These are phyloP conservation scores for Deilephila porcellus DNA, from an alignment of 2,888 invertebrate species.

Conservation along the genomic window DNA sequence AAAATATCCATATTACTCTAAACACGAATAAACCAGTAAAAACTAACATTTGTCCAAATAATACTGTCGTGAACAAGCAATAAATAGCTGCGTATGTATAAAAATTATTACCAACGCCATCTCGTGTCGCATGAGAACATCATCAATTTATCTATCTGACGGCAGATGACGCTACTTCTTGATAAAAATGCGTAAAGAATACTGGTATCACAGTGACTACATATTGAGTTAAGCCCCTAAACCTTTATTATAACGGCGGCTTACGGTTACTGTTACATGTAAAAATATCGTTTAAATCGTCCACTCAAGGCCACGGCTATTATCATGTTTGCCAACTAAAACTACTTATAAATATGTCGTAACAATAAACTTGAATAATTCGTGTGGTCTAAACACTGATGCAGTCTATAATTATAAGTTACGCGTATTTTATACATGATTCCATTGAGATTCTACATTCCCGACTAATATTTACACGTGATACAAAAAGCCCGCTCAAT, in stretches of 20 bases:
- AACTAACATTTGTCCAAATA: conserved; percentile 21
- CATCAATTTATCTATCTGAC: background rate
- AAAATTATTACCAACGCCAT: conserved; percentile 3
- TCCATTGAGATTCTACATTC: conserved; percentile 43
- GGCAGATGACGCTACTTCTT: background rate
- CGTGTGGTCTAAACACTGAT: conserved; percentile 16
- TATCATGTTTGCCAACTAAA: conserved; percentile 31
- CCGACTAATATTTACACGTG: conserved; percentile 27
- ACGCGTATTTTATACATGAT: conserved; percentile 32
- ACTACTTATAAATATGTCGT: conserved; percentile 7
- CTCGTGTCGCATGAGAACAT: background rate
- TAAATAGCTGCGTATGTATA: conserved; percentile 28
- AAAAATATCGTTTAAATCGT: conserved; percentile 25
- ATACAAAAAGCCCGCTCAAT: background rate
- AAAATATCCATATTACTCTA: conserved; percentile 3
- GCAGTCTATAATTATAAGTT: conserved; percentile 27
- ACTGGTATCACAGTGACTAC: conserved; percentile 4
- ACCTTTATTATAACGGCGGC: background rate
- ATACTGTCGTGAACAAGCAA: conserved; percentile 8
- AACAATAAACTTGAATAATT: conserved; percentile 13
- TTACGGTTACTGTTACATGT: background rate
- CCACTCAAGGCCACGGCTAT: conserved; percentile 47
- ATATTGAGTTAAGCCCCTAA: background rate
- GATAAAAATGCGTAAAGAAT: background rate
- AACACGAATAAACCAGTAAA: conserved; percentile 33